phyloP scores from a whole-genome alignment of 2,113 vertebrate species.

The Bungarus multicinctus region DNA sequence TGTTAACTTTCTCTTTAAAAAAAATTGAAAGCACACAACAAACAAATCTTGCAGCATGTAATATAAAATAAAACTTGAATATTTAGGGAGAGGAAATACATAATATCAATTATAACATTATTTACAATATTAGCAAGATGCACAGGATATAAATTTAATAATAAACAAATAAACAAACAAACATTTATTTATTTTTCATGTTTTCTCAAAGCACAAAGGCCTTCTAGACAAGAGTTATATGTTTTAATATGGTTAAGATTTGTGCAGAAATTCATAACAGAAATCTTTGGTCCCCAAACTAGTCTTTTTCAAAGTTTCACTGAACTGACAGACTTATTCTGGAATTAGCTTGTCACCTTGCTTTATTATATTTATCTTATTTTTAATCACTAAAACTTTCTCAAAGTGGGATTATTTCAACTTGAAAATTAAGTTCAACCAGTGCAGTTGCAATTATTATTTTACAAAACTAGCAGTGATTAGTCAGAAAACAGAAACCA shows the following conservation, averaged over 20 bases:
- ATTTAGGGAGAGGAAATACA: not conserved
- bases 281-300: not conserved
- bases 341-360: not conserved
- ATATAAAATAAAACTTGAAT: not conserved
- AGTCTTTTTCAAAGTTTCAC: not conserved
- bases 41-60: not conserved
- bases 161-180: not conserved
- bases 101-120: not conserved
- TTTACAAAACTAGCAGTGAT: not conserved
- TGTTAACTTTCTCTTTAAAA: not conserved
- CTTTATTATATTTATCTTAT: not conserved
- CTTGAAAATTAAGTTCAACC: not conserved
- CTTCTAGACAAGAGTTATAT: not conserved
- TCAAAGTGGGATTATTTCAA: not conserved
- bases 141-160: not conserved
- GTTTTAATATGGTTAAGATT: not conserved
- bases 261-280: not conserved
- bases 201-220: not conserved
- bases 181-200: not conserved
- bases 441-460: not conserved
- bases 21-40: not conserved
- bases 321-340: not conserved
- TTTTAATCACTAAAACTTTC: not conserved
- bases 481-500: not conserved
- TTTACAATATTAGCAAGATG: not conserved